These are phyloP conservation scores for Pterocles gutturalis DNA, from an alignment of 2,113 vertebrate species.

Conservation along the genomic window DNA sequence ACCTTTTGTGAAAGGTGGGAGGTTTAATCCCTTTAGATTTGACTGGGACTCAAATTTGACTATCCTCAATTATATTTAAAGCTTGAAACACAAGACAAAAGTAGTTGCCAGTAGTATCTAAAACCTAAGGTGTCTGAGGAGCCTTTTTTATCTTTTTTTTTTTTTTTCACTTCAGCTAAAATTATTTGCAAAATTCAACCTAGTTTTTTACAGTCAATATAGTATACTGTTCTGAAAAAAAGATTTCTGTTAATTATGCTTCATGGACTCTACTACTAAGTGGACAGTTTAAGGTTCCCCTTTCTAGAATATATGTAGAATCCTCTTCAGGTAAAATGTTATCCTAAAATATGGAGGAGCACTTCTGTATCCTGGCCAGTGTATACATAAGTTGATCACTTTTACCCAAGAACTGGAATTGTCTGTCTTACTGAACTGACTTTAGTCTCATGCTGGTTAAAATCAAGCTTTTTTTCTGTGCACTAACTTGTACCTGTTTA, in stretches of 20 bases:
- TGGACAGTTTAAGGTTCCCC: not conserved
- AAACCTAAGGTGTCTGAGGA: not conserved
- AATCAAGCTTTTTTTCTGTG: not conserved
- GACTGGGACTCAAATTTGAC: not conserved
- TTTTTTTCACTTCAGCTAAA: not conserved
- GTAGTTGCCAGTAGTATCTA: not conserved
- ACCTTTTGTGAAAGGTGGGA: not conserved
- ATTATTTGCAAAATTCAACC: not conserved
- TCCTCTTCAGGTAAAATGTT: not conserved
- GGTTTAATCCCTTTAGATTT: not conserved
- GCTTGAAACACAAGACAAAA: not conserved
- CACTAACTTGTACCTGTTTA: not conserved
- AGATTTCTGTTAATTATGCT: not conserved
- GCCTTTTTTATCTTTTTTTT: accelerated
- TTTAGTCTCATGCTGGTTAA: not conserved
- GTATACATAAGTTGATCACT: not conserved
- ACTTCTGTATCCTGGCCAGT: not conserved
- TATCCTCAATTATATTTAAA: not conserved
- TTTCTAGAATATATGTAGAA: not conserved
- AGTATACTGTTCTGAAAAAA: not conserved
- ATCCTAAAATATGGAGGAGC: not conserved
- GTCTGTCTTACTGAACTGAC: not conserved
- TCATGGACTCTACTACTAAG: not conserved
- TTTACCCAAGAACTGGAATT: not conserved
- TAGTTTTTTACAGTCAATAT: not conserved